Evolutionary conservation across 2,888 invertebrate species (phyloP).

Genomic region (Cyclophora punctaria): DNA sequence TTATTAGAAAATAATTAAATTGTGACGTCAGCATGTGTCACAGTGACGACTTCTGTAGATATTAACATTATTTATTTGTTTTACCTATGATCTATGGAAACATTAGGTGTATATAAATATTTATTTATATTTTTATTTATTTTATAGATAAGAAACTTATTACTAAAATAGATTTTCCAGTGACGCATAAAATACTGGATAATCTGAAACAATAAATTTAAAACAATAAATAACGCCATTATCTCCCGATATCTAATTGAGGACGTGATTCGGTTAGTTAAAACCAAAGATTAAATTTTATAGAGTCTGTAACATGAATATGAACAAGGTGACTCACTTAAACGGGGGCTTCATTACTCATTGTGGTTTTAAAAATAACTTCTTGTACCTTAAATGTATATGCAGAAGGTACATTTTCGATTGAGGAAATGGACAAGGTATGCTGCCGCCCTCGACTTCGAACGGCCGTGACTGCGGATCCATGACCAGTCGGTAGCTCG

Average conservation of each 20-base stretch:
- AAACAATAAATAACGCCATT: constrained; percentile 8
- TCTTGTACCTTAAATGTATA: too few species aligned
- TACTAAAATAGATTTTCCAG: neutral
- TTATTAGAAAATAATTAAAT: too few species aligned
- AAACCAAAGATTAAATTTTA: neutral
- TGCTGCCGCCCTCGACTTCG: constrained; percentile 35
- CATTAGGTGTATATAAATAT: too few species aligned
- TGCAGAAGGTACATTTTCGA: too few species aligned
- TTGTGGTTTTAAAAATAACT: too few species aligned
- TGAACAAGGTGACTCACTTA: constrained; percentile 33
- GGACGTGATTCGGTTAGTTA: constrained; percentile 31
- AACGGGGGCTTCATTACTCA: constrained; percentile 3
- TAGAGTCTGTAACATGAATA: neutral
- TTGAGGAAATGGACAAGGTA: neutral
- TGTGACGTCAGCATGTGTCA: too few species aligned
- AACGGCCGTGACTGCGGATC: constrained; percentile 42
- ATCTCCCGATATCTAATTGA: constrained; percentile 16
- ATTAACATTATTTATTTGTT: too few species aligned
- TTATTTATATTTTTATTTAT: too few species aligned
- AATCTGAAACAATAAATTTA: neutral
- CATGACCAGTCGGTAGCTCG: constrained; percentile 30
- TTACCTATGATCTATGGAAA: too few species aligned
- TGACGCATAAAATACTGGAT: neutral
- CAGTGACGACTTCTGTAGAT: too few species aligned
- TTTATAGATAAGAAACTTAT: too few species aligned